These are phyloP conservation scores for Drosophila trapezifrons DNA, from an alignment of 1,140 invertebrate species.

Conservation along the genomic window DNA sequence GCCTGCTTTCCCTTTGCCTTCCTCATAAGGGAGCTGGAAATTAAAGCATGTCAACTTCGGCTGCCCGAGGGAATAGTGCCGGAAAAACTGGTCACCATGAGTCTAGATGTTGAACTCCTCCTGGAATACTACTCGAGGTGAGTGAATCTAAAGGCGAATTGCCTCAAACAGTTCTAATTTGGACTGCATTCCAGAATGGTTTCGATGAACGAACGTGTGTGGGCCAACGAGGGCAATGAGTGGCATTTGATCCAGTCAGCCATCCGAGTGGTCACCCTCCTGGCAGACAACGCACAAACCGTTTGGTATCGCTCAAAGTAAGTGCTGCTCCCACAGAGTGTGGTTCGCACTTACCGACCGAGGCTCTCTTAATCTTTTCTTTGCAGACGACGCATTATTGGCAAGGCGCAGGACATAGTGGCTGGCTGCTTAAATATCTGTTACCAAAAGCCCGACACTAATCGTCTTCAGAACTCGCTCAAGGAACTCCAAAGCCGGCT, in stretches of 20 bases:
- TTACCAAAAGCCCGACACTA: slow-evolving; percentile 88
- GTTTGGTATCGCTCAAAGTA: slow-evolving; percentile 73
- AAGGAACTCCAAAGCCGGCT: slow-evolving; percentile 83
- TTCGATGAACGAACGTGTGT: slow-evolving; percentile 90
- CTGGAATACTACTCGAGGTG: slow-evolving; percentile 90
- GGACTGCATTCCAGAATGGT: slow-evolving; percentile 85
- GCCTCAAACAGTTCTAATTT: background rate
- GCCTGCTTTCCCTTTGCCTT: slow-evolving; percentile 91
- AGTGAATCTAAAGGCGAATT: slow-evolving; percentile 61
- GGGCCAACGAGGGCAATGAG: slow-evolving; percentile 91
- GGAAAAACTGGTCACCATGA: slow-evolving; percentile 88
- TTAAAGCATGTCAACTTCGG: slow-evolving; percentile 89
- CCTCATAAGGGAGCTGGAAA: slow-evolving; percentile 90
- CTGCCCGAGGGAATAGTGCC: slow-evolving; percentile 89
- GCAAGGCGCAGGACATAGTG: slow-evolving; percentile 88
- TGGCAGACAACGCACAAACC: slow-evolving; percentile 82
- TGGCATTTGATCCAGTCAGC: slow-evolving; percentile 90
- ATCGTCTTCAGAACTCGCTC: slow-evolving; percentile 76
- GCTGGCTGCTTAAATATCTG: slow-evolving; percentile 88
- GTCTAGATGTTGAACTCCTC: slow-evolving; percentile 89
- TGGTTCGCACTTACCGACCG: no score
- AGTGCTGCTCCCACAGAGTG: slow-evolving; percentile 1
- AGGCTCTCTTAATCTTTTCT: slow-evolving; percentile 9
- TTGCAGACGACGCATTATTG: slow-evolving; percentile 86
- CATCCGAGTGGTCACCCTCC: slow-evolving; percentile 87